These are phyloP conservation scores for Dissostichus mawsoni DNA, from an alignment of 2,113 vertebrate genomes.

Conservation along the genomic window DNA sequence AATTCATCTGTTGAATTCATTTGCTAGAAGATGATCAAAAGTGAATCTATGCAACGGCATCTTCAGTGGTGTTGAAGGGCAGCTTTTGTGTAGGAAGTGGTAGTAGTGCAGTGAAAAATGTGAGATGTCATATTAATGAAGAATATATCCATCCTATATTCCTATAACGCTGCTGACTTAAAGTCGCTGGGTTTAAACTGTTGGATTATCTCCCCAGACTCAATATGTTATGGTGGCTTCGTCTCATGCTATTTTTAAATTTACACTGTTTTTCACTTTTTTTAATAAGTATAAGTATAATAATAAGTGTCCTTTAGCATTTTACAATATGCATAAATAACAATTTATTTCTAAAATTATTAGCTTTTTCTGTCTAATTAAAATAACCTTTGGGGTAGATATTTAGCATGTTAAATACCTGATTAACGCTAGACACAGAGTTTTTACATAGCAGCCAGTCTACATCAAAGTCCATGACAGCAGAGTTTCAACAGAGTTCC, in stretches of 20 bases:
- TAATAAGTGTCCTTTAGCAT: too few species aligned
- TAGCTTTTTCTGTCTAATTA: too few species aligned
- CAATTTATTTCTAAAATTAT: too few species aligned
- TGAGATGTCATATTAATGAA: background rate
- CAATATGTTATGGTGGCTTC: background rate
- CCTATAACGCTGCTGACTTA: background rate
- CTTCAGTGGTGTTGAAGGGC: conserved; percentile 2
- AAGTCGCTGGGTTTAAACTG: background rate
- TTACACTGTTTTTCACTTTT: too few species aligned
- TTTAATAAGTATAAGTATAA: too few species aligned
- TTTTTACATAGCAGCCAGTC: background rate
- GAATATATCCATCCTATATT: background rate
- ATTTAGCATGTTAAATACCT: background rate
- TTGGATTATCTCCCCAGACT: background rate
- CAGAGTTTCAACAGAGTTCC: background rate
- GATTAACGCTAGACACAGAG: background rate
- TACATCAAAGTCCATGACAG: background rate
- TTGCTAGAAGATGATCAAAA: conserved; percentile 39
- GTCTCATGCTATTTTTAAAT: background rate
- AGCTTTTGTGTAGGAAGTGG: background rate
- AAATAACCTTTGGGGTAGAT: too few species aligned
- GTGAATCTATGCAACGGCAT: background rate
- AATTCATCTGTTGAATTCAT: conserved; percentile 62
- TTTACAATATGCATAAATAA: too few species aligned
- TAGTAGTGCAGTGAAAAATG: background rate